Base-by-base conservation (phyloP, 1,140 invertebrate species). In the Popillia japonica region DNA sequence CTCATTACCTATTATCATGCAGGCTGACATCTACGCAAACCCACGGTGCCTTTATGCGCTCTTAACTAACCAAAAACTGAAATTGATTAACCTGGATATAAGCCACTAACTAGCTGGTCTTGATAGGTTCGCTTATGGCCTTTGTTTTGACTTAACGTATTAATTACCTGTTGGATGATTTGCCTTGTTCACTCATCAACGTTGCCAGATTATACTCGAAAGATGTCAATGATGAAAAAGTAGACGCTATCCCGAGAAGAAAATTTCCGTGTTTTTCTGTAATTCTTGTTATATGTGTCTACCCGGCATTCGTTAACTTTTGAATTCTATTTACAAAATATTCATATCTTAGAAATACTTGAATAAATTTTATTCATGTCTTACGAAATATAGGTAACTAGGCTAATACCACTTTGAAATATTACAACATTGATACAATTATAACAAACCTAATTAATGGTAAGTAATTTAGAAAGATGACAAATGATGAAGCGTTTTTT, bases 1-100 rank as follows among this genome's bases (percentile, higher is more conserved):
- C 83, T 83, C 83, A 82, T 83, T 83, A 83, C 83, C 80, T 80
- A 83, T 83, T 83, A 83, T 82, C 81, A 82, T 82, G 83, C 79
- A 77, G 76, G 78, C 79, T 79, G 81, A 80, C 80, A 78, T 82
- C 74, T 80, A 76, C 75, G 78, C 79, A 78, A 80, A 80, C 79
- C 72, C 77, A 48, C 79, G 10, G 61, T 40, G 61, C 83, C 80
- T 83, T 83, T 82, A 82, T 83, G 81, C 79, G 81, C 81, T 81
- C 79, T 81, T 82, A 83, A 83, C 82, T 82, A 82, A 83, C 82
- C 83, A 83, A 82, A 82, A 83, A 83, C 83, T 82, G 79, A 79
- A 81, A 82, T 83, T 83, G 80, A 83, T 83, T 83, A 83, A 83
- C 81, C 80, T 80, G 80, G 77, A 83, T 68, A 68, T 81, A 83